These are phyloP conservation scores for Muraenolepis orangiensis DNA, from an alignment of 2,797 vertebrate genomes.

Conservation along the genomic window DNA sequence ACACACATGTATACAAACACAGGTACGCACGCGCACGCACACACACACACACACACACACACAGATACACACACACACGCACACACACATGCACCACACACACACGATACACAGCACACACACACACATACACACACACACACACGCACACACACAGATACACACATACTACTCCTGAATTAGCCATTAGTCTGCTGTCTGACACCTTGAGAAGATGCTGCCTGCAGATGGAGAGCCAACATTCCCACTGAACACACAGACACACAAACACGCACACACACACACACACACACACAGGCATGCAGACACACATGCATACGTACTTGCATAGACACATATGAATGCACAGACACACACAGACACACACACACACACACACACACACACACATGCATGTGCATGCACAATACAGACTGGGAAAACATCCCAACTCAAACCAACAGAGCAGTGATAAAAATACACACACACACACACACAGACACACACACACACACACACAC, in stretches of 20 bases:
- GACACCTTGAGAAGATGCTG: slow-evolving; percentile 50
- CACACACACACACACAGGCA: slow-evolving; percentile 11
- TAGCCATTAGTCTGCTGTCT: slow-evolving; percentile 64
- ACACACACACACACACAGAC: no score
- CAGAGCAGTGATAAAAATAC: no score
- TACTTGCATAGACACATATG: slow-evolving; percentile 23
- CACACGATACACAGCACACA: background rate
- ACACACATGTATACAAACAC: background rate
- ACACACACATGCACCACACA: background rate
- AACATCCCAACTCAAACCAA: no score
- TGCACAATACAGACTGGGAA: no score
- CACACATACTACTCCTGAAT: slow-evolving; percentile 48
- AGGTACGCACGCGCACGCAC: background rate
- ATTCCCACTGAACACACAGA: slow-evolving; percentile 29
- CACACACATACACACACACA: background rate
- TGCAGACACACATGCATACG: slow-evolving; percentile 8
- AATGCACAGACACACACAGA: background rate
- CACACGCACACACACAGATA: background rate
- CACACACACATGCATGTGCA: no score
- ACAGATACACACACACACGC: background rate
- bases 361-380: no score
- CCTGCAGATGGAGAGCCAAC: background rate
- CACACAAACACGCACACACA: slow-evolving; percentile 24
- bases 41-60: slow-evolving; percentile 15
- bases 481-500: no score